These are phyloP conservation scores for Drosophila mayri DNA, from an alignment of 1,140 invertebrate species.

Conservation along the genomic window DNA sequence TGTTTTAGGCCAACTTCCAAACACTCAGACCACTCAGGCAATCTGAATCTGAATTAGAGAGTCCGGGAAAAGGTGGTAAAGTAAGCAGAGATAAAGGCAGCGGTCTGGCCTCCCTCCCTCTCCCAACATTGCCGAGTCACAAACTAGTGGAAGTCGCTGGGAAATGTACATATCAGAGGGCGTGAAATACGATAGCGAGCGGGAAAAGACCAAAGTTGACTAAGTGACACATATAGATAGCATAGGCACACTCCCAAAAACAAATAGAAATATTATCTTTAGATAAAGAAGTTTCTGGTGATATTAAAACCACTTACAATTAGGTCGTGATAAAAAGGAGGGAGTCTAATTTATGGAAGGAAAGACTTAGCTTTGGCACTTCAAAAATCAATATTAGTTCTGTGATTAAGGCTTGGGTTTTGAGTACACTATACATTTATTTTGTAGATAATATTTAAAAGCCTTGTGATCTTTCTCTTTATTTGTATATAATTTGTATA, in stretches of 20 bases:
- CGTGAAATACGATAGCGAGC: slow-evolving; percentile 9
- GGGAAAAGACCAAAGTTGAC: slow-evolving; percentile 38
- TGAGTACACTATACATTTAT: background rate
- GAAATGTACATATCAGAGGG: slow-evolving; percentile 38
- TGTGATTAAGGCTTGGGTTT: background rate
- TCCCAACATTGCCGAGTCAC: slow-evolving; percentile 10
- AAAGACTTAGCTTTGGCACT: background rate
- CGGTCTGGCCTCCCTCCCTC: background rate
- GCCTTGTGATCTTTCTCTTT: too few species aligned
- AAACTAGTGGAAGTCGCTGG: slow-evolving; percentile 9
- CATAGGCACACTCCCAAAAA: slow-evolving; percentile 10
- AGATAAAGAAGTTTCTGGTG: slow-evolving; percentile 11
- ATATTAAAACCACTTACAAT: slow-evolving; percentile 23
- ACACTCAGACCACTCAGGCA: slow-evolving; percentile 32
- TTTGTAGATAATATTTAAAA: too few species aligned
- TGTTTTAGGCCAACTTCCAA: slow-evolving; percentile 66
- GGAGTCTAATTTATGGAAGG: background rate
- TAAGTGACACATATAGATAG: slow-evolving; percentile 72
- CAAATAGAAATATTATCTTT: slow-evolving; percentile 14
- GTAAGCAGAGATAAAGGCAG: slow-evolving; percentile 42
- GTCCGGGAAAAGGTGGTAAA: slow-evolving; percentile 29
- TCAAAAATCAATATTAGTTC: background rate
- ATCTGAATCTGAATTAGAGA: slow-evolving; percentile 41
- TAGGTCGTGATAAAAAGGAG: slow-evolving; percentile 6
- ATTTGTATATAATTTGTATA: too few species aligned